phyloP scores from a whole-genome alignment of 2,113 vertebrate species.

The Ptyas mucosa region DNA sequence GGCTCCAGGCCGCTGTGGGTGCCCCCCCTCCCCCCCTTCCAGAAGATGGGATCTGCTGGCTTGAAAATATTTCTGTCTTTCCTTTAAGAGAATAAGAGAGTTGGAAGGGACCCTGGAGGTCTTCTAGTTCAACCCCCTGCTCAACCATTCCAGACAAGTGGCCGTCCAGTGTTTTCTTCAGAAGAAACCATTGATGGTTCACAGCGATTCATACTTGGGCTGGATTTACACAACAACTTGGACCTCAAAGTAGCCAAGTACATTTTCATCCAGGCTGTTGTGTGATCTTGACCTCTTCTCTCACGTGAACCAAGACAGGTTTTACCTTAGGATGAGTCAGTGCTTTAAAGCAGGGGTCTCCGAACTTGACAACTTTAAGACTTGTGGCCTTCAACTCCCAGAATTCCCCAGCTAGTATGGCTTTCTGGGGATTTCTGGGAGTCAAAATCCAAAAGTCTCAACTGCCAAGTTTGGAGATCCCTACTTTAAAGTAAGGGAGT shows the following conservation, averaged over 20 bases:
- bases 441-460: not conserved
- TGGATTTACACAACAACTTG: not conserved
- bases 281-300: not conserved
- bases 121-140: not conserved
- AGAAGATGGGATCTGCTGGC: not conserved
- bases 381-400: not conserved
- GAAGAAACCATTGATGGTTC: not conserved
- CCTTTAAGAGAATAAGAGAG: not conserved
- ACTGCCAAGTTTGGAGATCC: not conserved
- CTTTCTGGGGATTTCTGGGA: not conserved
- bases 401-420: not conserved
- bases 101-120: not conserved
- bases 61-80: not conserved
- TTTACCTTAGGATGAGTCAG: not conserved
- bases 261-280: not conserved
- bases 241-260: not conserved
- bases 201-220: not conserved
- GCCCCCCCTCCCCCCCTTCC: rapidly evolving
- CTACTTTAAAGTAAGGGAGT: not conserved
- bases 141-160: not conserved
- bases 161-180: not conserved
- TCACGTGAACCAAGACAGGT: not conserved
- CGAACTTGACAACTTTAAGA: not conserved
- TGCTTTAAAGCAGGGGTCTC: not conserved
- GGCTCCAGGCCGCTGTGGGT: not conserved